Percentiles rank a stretch among this genome's conserved stretches.
These are phyloP conservation scores for Lerista edwardsae DNA, from an alignment of 2,797 vertebrate genomes.

Conservation along the genomic window DNA sequence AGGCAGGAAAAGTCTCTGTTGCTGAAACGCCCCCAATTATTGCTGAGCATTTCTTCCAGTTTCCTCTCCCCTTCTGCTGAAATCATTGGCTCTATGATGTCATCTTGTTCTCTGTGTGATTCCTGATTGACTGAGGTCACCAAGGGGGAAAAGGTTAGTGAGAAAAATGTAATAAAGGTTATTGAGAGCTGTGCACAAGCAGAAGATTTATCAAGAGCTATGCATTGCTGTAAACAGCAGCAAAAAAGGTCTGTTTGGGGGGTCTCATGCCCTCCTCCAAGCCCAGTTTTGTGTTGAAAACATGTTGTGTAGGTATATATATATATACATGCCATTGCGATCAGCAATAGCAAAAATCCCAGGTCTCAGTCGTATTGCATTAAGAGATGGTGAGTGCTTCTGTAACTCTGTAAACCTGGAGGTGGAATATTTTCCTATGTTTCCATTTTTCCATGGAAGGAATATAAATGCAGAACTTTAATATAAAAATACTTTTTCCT, in stretches of 20 bases:
- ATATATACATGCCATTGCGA: fast-evolving
- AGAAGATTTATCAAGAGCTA: not conserved
- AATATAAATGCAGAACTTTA: not conserved
- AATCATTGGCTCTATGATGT: not conserved
- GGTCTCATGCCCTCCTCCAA: not conserved
- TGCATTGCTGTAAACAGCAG: not conserved
- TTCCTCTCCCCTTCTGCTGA: not conserved
- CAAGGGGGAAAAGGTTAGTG: not conserved
- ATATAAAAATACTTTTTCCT: not conserved
- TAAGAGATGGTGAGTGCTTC: not conserved
- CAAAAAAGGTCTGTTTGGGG: not conserved
- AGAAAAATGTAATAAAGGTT: not conserved
- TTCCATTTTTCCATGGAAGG: conserved; percentile 25
- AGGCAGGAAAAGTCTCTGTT: not conserved
- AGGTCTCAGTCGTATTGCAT: not conserved
- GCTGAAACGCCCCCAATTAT: not conserved
- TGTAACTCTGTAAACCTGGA: not conserved
- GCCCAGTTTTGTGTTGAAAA: not conserved
- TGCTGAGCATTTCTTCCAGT: not conserved
- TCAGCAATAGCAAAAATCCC: not conserved
- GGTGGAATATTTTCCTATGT: not conserved
- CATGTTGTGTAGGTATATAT: not conserved
- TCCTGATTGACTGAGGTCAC: not conserved
- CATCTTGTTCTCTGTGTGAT: not conserved
- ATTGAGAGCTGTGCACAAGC: too few species aligned